Percentiles rank a stretch among this genome's conserved stretches.
Evolutionary conservation across 2,113 vertebrate species (phyloP).

Genomic region (Ceuthmochares aereus): DNA sequence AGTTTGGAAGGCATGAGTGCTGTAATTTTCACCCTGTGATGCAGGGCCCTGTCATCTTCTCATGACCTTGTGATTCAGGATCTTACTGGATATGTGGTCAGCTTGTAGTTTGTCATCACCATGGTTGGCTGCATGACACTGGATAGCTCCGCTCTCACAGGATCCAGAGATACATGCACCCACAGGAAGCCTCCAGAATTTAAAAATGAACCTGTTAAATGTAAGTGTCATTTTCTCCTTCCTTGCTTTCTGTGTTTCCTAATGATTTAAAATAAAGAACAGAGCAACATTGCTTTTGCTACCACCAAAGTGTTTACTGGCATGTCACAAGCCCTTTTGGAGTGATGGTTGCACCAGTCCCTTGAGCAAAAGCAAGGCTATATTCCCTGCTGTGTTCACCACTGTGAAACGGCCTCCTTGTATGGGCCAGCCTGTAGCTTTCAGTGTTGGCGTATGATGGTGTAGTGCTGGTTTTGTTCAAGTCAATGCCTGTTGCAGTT

Average conservation of each 20-base stretch:
- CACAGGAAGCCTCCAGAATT: not conserved
- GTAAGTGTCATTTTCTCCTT: not conserved
- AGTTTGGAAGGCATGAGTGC: not conserved
- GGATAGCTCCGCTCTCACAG: not conserved
- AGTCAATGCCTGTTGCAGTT: not conserved
- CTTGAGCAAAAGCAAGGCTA: not conserved
- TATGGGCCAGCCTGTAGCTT: not conserved
- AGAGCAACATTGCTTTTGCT: not conserved
- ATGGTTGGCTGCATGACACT: not conserved
- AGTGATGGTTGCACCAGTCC: not conserved
- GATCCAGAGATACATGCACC: not conserved
- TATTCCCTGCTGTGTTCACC: not conserved
- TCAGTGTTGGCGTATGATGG: not conserved
- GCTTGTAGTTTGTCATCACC: not conserved
- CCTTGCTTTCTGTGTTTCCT: not conserved
- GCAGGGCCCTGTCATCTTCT: not conserved
- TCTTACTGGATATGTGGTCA: not conserved
- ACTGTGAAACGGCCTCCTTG: not conserved
- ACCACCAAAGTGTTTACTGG: not conserved
- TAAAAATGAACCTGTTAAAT: not conserved
- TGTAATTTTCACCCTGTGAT: not conserved
- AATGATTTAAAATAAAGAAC: not conserved
- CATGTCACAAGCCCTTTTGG: not conserved
- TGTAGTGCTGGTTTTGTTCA: not conserved
- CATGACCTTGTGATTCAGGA: slow-evolving; percentile 14